Percentiles rank a stretch among this genome's conserved stretches.
These are phyloP conservation scores for Brachylomia viminalis DNA, from an alignment of 2,888 invertebrate genomes.

Conservation along the genomic window DNA sequence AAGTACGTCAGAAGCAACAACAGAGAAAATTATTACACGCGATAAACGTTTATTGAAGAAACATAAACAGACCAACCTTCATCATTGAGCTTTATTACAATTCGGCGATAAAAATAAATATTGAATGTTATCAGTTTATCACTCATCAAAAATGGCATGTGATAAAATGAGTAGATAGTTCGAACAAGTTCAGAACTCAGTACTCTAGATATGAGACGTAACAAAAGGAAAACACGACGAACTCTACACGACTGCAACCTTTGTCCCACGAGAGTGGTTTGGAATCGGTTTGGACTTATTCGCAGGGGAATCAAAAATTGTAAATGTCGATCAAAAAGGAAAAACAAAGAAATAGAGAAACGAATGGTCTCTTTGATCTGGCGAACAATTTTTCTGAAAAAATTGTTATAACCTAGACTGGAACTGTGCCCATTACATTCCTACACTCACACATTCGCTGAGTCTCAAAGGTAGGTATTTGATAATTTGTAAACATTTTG, in stretches of 20 bases:
- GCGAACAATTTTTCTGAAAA: constrained; percentile 7
- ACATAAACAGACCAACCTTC: constrained; percentile 63
- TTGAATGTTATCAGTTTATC: constrained; percentile 79
- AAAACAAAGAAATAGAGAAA: constrained; percentile 27
- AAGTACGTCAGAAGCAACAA: constrained; percentile 71
- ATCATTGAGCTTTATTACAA: constrained; percentile 71
- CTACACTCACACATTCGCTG: background rate
- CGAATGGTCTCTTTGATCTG: constrained; percentile 31
- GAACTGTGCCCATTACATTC: background rate
- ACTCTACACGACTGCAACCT: constrained; percentile 16
- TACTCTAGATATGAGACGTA: constrained; percentile 41
- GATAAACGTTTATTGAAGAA: constrained; percentile 56
- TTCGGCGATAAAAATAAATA: constrained; percentile 76
- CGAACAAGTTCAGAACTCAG: constrained; percentile 47
- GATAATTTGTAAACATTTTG: background rate
- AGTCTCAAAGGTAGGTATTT: background rate
- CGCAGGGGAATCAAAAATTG: constrained; percentile 40
- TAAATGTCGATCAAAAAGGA: constrained; percentile 28
- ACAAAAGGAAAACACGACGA: constrained; percentile 29
- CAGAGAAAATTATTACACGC: constrained; percentile 69
- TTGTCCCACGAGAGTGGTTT: constrained; percentile 36
- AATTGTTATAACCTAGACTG: constrained; percentile 5
- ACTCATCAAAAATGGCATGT: constrained; percentile 68
- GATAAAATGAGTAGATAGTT: constrained; percentile 68
- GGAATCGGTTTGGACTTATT: constrained; percentile 45